Conservation (phyloP, 2,113 vertebrate species). For the Phylloscopus trochilus region DNA sequence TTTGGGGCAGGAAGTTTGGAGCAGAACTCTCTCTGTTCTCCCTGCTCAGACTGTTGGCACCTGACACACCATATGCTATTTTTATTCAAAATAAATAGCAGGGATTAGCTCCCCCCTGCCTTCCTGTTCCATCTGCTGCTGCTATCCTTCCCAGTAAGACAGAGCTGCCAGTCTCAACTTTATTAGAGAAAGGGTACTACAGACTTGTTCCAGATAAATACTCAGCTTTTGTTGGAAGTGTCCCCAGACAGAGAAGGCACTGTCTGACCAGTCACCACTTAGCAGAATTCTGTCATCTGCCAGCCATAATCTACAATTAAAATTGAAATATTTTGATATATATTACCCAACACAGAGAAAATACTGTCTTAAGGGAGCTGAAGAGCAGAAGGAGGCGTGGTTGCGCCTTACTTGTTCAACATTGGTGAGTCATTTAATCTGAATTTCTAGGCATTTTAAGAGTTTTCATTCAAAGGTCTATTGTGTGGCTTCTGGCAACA, state of each 20-base stretch:
- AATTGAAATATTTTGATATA: constrained; percentile 61
- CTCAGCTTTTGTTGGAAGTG: background rate
- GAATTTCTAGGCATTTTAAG: constrained; percentile 69
- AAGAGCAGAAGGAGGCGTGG: constrained; percentile 30
- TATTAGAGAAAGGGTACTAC: background rate
- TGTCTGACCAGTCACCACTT: background rate
- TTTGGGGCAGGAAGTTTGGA: background rate
- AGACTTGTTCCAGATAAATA: background rate
- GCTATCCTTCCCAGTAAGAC: background rate
- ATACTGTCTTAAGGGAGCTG: constrained; percentile 30
- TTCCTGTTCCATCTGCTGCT: background rate
- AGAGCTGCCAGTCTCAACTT: background rate
- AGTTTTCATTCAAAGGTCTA: constrained; percentile 67
- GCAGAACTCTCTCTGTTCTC: background rate
- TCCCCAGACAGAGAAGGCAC: background rate
- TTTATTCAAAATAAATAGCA: background rate
- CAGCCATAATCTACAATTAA: constrained; percentile 36
- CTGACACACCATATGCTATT: background rate
- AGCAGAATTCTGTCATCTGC: constrained; percentile 8
- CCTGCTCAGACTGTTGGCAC: background rate
- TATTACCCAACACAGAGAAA: constrained; percentile 51
- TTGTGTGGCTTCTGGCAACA: constrained; percentile 70
- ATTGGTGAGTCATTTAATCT: constrained; percentile 67
- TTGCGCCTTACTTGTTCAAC: constrained; percentile 44
- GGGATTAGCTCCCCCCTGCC: background rate